phyloP scores from a whole-genome alignment of 2,797 vertebrate species.

The Brachyalestes nurse region DNA sequence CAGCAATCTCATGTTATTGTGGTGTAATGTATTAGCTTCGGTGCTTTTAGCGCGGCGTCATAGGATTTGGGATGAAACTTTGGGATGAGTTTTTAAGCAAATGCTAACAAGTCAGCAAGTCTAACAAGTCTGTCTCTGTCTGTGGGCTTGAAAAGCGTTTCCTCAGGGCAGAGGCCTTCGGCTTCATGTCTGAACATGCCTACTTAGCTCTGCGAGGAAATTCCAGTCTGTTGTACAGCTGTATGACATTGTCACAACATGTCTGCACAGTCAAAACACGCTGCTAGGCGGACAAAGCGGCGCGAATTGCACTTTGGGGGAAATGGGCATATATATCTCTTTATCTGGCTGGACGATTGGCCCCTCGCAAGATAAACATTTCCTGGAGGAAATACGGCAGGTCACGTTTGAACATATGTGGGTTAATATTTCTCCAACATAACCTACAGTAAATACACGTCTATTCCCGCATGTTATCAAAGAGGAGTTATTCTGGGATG shows the following conservation, averaged over 20 bases:
- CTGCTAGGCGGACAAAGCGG: not conserved
- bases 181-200: conserved; percentile 47
- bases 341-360: not conserved
- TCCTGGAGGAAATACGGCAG: conserved; percentile 10
- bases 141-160: conserved; percentile 37
- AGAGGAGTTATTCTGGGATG: not conserved
- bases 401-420: not conserved
- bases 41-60: not conserved
- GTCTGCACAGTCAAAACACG: conserved; percentile 20
- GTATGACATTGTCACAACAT: conserved; percentile 33
- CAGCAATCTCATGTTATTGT: not conserved
- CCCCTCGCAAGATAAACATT: not conserved
- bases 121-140: conserved; percentile 16
- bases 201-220: conserved; percentile 35
- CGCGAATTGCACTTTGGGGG: not conserved
- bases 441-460: not conserved
- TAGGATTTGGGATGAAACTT: not conserved
- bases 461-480: not conserved
- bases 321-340: not conserved
- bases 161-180: conserved; percentile 30
- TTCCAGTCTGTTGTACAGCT: conserved; percentile 37
- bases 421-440: conserved; percentile 25
- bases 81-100: not conserved
- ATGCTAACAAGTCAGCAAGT: conserved; percentile 10
- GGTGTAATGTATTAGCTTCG: not conserved